Conservation (phyloP, 2,888 invertebrate species). For the Megaustenia siamemsis region DNA sequence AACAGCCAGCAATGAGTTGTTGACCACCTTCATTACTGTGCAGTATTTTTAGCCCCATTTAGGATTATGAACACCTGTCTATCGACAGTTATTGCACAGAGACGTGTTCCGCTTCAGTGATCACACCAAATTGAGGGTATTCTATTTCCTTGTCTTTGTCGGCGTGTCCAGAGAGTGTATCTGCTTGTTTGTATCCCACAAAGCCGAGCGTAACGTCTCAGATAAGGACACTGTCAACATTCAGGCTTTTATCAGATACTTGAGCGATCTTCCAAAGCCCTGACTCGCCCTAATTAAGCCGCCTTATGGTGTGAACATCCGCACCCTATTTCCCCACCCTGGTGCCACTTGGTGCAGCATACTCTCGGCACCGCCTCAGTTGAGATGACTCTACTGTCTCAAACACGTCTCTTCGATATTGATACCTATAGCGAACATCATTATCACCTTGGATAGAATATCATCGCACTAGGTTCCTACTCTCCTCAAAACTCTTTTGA, state of each 20-base stretch:
- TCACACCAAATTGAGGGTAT: too few relatives aligned
- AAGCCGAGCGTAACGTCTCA: slow-evolving; percentile 11
- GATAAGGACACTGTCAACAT: slow-evolving; percentile 32
- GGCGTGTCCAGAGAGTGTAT: slow-evolving; percentile 7
- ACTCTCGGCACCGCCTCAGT: slow-evolving; percentile 20
- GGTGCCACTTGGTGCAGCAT: slow-evolving; percentile 30
- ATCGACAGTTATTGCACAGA: neutral
- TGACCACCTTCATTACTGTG: too few relatives aligned
- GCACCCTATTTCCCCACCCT: slow-evolving; percentile 32
- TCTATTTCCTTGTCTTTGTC: neutral
- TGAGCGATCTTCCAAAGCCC: neutral
- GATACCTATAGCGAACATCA: slow-evolving; percentile 30
- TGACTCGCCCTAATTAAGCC: slow-evolving; percentile 49
- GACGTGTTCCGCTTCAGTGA: too few relatives aligned
- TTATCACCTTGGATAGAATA: slow-evolving; percentile 37
- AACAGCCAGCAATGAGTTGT: too few relatives aligned
- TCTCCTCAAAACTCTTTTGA: slow-evolving; percentile 29
- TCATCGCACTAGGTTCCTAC: neutral
- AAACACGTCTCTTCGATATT: slow-evolving; percentile 42
- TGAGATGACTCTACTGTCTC: slow-evolving; percentile 20
- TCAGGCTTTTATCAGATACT: slow-evolving; percentile 21
- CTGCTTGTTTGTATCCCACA: slow-evolving; percentile 8
- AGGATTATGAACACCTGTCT: slow-evolving; percentile 21
- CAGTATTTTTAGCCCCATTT: too few relatives aligned
- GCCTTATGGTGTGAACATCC: slow-evolving; percentile 46